These are phyloP conservation scores for Ptiloglossa arizonensis DNA, from an alignment of 1,140 invertebrate species.

Conservation along the genomic window DNA sequence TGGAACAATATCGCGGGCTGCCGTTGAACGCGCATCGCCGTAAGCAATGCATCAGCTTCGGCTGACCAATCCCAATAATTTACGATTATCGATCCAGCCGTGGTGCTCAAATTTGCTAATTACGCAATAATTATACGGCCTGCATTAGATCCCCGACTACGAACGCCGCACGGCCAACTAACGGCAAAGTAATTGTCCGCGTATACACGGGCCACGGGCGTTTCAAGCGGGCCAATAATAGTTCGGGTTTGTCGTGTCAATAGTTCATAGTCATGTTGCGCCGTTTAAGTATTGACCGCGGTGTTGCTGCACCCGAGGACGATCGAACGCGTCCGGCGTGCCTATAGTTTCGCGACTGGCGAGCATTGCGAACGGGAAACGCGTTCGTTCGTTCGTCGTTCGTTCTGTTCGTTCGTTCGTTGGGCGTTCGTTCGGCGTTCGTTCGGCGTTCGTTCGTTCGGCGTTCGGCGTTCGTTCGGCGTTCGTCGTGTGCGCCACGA, in stretches of 20 bases:
- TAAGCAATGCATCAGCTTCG: constrained; percentile 68
- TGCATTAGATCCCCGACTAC: constrained; percentile 63
- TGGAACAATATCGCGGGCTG: constrained; percentile 46
- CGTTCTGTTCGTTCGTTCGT: no score
- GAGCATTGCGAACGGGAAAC: constrained; percentile 45
- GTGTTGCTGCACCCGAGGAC: not conserved
- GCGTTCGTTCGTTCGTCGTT: constrained; percentile 21
- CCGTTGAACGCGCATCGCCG: constrained; percentile 50
- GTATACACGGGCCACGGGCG: not conserved
- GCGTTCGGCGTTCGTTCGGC: no score
- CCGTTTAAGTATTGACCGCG: constrained; percentile 50
- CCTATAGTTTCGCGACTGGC: constrained; percentile 56
- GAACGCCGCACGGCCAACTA: not conserved
- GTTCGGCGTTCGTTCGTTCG: no score
- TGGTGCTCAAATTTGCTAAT: constrained; percentile 73
- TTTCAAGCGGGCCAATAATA: constrained; percentile 50
- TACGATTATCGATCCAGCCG: constrained; percentile 72
- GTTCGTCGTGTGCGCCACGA: no score
- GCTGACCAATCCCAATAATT: constrained; percentile 71
- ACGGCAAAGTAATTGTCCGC: constrained; percentile 49
- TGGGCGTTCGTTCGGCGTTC: no score
- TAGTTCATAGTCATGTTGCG: constrained; percentile 61
- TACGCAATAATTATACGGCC: constrained; percentile 72
- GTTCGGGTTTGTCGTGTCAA: constrained; percentile 55
- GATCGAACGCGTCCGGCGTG: constrained; percentile 40